phyloP scores from a whole-genome alignment of 1,140 invertebrate species.

The Pseudomyrmex flavicornis region DNA sequence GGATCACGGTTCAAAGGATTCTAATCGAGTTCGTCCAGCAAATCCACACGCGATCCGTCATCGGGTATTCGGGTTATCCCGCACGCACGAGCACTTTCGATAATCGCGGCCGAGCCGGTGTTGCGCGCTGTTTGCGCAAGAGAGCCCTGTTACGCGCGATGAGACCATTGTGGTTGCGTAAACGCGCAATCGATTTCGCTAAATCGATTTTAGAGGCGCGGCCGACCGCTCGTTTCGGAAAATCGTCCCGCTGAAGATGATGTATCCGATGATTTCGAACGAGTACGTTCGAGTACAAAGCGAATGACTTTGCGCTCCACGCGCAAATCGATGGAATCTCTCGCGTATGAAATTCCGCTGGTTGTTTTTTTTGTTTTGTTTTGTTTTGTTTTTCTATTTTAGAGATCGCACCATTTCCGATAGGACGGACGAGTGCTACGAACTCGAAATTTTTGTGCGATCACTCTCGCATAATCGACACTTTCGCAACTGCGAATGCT shows the following conservation, averaged over 20 bases:
- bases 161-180: slow-evolving; percentile 29
- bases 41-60: slow-evolving; percentile 74
- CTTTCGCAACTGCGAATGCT: no score
- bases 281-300: slow-evolving; percentile 27
- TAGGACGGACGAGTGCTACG: no score
- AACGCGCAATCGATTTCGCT: slow-evolving; percentile 47
- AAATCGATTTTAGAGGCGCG: slow-evolving; percentile 58
- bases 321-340: slow-evolving; percentile 27
- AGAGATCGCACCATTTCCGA: no score
- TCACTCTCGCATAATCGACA: no score
- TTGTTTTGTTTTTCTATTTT: no score
- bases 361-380: no score
- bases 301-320: slow-evolving; percentile 17
- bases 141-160: neutral
- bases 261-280: slow-evolving; percentile 39
- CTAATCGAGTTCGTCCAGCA: slow-evolving; percentile 74
- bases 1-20: slow-evolving; percentile 76
- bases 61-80: slow-evolving; percentile 75
- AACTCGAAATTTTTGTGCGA: no score
- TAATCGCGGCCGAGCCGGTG: slow-evolving; percentile 72
- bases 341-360: neutral
- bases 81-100: slow-evolving; percentile 75
- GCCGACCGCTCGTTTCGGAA: slow-evolving; percentile 28
- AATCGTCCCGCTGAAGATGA: slow-evolving; percentile 59
- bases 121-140: slow-evolving; percentile 38